phyloP scores from a whole-genome alignment of 2,888 invertebrate species.

The Iphiclides podalirius region DNA sequence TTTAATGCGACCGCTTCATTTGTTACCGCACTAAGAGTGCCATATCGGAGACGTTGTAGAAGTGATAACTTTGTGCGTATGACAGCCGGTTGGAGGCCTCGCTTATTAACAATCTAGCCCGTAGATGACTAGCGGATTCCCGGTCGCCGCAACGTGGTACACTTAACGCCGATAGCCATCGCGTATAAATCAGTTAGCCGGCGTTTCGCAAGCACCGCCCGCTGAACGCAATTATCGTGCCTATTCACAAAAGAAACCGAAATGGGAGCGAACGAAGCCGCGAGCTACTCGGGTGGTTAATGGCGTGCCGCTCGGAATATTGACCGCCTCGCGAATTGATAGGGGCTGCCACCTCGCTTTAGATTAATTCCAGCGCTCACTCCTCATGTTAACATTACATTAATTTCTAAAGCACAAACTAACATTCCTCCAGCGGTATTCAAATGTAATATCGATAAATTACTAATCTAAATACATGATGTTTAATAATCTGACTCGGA shows the following conservation, averaged over 20 bases:
- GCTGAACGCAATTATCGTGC: constrained; percentile 60
- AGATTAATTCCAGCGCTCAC: constrained; percentile 40
- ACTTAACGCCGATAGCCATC: constrained; percentile 58
- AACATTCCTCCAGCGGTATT: no score
- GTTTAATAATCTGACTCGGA: no score
- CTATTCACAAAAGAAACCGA: constrained; percentile 72
- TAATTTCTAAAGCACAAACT: no score
- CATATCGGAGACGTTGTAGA: constrained; percentile 66
- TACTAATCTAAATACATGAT: no score
- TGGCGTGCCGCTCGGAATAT: constrained; percentile 68
- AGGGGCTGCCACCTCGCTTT: constrained; percentile 59
- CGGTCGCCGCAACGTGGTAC: constrained; percentile 49
- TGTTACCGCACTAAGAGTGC: constrained; percentile 66
- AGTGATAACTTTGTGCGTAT: constrained; percentile 64
- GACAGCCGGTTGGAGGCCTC: constrained; percentile 42
- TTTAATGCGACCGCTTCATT: constrained; percentile 80
- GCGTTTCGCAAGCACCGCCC: constrained; percentile 53
- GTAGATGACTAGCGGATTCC: constrained; percentile 52
- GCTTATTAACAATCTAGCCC: constrained; percentile 28
- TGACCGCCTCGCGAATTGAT: constrained; percentile 71
- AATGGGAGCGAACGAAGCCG: constrained; percentile 65
- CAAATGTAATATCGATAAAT: no score
- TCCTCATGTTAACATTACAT: not conserved
- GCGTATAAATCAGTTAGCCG: constrained; percentile 53
- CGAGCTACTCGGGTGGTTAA: constrained; percentile 59